Evolutionary conservation across 2,113 vertebrate species (phyloP).

Genomic region (Falcunculus frontatus): DNA sequence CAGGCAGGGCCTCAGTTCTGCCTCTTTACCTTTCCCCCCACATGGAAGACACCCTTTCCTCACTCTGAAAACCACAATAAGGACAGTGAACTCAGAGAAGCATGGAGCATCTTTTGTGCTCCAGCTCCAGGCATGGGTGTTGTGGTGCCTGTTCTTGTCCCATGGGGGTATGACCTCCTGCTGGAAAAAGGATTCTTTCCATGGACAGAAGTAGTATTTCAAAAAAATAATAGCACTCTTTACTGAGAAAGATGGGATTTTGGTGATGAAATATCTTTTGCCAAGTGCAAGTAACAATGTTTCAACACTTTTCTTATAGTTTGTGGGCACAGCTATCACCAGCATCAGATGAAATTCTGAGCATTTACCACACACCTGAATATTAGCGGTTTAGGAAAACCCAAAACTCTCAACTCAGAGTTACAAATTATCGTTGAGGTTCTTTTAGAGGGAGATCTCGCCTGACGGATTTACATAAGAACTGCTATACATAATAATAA

Average conservation of each 20-base stretch:
- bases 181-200: background rate
- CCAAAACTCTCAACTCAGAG: background rate
- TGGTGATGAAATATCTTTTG: background rate
- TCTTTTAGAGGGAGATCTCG: background rate
- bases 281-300: background rate
- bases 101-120: background rate
- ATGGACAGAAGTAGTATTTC: background rate
- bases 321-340: background rate
- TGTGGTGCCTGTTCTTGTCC: background rate
- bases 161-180: background rate
- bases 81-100: background rate
- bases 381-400: background rate
- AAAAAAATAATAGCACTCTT: background rate
- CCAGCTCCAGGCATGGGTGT: background rate
- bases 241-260: background rate
- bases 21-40: background rate
- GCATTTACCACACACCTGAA: background rate
- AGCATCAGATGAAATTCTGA: background rate
- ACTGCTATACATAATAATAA: background rate
- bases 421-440: background rate
- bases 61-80: background rate
- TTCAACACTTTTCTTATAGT: background rate
- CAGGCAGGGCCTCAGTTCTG: background rate
- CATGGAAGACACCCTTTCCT: background rate
- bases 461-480: background rate